A percentile compares a stretch with the other conserved stretches of the same genome.
These are phyloP conservation scores for Brachionus koreanus DNA, from an alignment of 1,140 invertebrate genomes.

Conservation along the genomic window DNA sequence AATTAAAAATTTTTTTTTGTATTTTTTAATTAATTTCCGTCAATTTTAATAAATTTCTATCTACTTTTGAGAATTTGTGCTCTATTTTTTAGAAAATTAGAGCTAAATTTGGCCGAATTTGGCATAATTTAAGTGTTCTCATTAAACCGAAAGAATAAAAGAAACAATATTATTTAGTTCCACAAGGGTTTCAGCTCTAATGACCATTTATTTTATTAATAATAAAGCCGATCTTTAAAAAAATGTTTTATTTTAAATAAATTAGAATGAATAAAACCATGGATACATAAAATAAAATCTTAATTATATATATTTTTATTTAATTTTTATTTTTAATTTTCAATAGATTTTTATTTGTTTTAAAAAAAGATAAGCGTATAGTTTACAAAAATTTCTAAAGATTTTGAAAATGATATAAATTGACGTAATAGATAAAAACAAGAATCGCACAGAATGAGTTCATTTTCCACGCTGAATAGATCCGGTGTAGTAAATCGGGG, in stretches of 20 bases:
- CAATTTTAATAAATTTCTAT: background rate
- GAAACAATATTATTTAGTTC: background rate
- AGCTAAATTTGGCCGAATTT: too few relatives aligned
- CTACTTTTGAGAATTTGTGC: background rate
- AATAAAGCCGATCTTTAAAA: background rate
- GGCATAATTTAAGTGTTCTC: too few relatives aligned
- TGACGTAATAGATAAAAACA: background rate
- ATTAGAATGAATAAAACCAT: background rate
- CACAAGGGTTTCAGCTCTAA: background rate
- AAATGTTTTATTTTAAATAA: background rate
- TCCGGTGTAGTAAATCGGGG: background rate
- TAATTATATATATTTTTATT: background rate
- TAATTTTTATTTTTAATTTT: background rate
- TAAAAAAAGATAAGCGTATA: background rate
- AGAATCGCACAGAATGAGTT: background rate
- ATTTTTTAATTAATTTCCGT: background rate
- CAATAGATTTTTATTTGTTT: background rate
- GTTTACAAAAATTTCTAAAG: background rate
- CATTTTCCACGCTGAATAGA: background rate
- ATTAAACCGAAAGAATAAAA: background rate
- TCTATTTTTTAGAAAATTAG: background rate
- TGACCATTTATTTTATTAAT: background rate
- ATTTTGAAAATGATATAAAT: conserved; percentile 2
- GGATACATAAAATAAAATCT: background rate
- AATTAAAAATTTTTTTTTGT: background rate